Conservation (phyloP, 2,113 vertebrate genomes). For the Mobula birostris region DNA sequence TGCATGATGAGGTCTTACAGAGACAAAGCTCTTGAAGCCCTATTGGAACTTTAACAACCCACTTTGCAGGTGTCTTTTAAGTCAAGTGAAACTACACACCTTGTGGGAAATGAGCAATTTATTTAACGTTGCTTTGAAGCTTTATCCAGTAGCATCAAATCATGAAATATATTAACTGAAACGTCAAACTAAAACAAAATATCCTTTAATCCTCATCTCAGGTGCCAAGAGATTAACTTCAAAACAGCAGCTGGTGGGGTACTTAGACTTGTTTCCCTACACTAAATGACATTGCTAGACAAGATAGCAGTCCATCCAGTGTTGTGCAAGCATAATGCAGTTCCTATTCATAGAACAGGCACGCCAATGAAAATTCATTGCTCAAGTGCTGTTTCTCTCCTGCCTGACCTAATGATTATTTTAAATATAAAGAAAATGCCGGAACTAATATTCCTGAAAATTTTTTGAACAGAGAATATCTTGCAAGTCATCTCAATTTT, state of each 20-base stretch:
- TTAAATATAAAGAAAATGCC: neutral
- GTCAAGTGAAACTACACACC: neutral
- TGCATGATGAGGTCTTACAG: neutral
- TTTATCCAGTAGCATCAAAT: neutral
- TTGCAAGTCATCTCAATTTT: neutral
- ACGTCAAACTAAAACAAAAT: neutral
- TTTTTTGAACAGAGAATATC: neutral
- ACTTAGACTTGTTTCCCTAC: neutral
- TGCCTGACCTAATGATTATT: too few relatives aligned
- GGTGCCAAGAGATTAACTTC: neutral
- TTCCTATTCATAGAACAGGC: neutral
- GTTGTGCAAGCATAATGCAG: neutral
- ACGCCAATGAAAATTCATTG: too few relatives aligned
- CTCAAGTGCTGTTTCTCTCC: too few relatives aligned
- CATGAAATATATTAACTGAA: neutral
- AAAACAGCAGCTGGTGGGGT: neutral
- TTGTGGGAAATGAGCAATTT: neutral
- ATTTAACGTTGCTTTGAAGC: neutral
- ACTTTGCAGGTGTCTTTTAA: neutral
- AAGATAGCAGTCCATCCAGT: neutral
- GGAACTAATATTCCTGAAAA: neutral
- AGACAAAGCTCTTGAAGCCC: neutral
- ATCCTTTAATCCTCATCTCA: too few relatives aligned
- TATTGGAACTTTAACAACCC: neutral
- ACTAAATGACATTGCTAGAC: neutral